These are phyloP conservation scores for Noctua janthina DNA, from an alignment of 2,888 invertebrate genomes.

Conservation along the genomic window DNA sequence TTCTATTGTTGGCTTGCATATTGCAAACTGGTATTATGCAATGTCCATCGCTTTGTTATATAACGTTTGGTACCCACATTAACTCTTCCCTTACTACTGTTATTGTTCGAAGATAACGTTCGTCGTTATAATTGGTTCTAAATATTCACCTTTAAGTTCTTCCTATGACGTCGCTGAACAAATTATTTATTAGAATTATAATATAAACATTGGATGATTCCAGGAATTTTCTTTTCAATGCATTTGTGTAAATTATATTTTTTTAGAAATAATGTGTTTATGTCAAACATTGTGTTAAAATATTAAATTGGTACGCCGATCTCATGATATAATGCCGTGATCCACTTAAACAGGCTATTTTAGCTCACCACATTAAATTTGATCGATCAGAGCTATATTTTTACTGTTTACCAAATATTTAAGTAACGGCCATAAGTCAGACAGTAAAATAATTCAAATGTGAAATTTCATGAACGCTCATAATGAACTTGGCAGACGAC, in stretches of 20 bases:
- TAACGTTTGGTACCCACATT: constrained; percentile 49
- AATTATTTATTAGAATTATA: constrained; percentile 35
- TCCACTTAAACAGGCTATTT: constrained; percentile 88
- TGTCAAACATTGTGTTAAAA: constrained; percentile 74
- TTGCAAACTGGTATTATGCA: constrained; percentile 86
- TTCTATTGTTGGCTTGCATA: constrained; percentile 88
- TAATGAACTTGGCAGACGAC: constrained; percentile 90
- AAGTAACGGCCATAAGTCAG: constrained; percentile 90
- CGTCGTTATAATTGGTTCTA: constrained; percentile 24
- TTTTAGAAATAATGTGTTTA: constrained; percentile 72
- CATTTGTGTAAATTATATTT: constrained; percentile 63
- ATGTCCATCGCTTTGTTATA: constrained; percentile 80
- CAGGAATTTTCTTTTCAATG: constrained; percentile 32
- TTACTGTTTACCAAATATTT: constrained; percentile 91
- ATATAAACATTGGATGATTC: constrained; percentile 41
- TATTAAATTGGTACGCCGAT: constrained; percentile 70
- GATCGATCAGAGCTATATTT: constrained; percentile 90
- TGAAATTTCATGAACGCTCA: constrained; percentile 91
- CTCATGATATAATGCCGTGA: constrained; percentile 78
- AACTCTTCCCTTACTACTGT: constrained; percentile 25
- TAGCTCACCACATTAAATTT: constrained; percentile 87
- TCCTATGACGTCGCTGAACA: not conserved
- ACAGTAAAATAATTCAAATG: constrained; percentile 91
- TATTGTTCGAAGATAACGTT: constrained; percentile 7
- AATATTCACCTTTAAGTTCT: not conserved